A percentile compares a stretch with the other conserved stretches of the same genome.
phyloP scores from a whole-genome alignment of 2,113 vertebrate genomes.

The Coregonus clupeaformis region DNA sequence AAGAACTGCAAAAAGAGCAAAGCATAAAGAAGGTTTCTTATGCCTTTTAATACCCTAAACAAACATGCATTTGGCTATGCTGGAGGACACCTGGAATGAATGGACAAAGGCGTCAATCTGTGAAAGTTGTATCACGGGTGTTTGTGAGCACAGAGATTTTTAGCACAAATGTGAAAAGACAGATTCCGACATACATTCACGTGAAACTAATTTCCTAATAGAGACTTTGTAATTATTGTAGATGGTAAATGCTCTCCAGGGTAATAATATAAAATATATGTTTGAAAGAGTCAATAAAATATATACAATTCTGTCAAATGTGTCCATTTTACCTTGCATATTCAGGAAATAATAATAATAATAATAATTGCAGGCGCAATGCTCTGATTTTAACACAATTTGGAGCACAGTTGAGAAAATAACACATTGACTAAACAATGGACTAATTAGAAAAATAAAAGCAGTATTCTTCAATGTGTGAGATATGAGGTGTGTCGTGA shows the following conservation, averaged over 20 bases:
- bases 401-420: too few relatives aligned
- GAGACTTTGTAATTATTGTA: neutral
- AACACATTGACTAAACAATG: too few relatives aligned
- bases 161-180: neutral
- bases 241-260: neutral
- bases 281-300: neutral
- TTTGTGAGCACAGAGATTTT: constrained; percentile 8
- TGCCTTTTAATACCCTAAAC: neutral
- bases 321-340: neutral
- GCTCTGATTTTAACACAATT: too few relatives aligned
- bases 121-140: neutral
- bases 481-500: too few relatives aligned
- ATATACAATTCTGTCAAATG: neutral
- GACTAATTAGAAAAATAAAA: too few relatives aligned
- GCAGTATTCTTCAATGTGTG: too few relatives aligned
- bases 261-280: too few relatives aligned
- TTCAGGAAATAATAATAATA: too few relatives aligned
- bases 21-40: constrained; percentile 60
- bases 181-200: neutral
- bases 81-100: constrained; percentile 3
- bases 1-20: constrained; percentile 77
- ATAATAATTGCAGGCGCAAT: too few relatives aligned
- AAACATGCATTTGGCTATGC: neutral
- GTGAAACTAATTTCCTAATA: too few relatives aligned
- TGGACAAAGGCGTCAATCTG: neutral